phyloP scores from a whole-genome alignment of 2,113 vertebrate species.

The Nothocercus nigrocapillus region DNA sequence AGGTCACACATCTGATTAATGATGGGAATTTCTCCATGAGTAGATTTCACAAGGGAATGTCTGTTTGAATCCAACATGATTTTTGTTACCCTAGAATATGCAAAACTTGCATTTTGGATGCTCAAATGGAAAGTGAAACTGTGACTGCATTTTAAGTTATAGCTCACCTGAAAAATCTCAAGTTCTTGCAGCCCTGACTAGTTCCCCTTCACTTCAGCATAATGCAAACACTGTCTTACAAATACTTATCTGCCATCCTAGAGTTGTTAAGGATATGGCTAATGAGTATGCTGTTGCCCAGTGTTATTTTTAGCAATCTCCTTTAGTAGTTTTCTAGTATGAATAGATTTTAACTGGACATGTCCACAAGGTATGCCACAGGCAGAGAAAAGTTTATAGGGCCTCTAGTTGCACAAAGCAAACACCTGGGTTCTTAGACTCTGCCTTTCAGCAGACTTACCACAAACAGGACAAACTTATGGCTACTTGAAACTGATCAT shows the following conservation, averaged over 20 bases:
- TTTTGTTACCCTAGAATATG: background rate
- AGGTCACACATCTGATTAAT: fast-evolving
- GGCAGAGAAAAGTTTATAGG: background rate
- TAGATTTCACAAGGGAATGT: background rate
- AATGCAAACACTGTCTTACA: background rate
- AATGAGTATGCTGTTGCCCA: background rate
- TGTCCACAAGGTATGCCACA: background rate
- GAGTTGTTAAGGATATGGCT: background rate
- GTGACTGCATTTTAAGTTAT: background rate
- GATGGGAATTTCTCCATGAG: background rate
- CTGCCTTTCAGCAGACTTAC: background rate
- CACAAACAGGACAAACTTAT: background rate
- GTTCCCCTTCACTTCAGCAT: background rate
- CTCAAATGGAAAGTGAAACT: background rate
- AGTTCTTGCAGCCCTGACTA: background rate
- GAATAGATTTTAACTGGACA: background rate
- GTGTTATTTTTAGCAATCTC: background rate
- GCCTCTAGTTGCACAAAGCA: too few relatives aligned
- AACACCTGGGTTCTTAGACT: background rate
- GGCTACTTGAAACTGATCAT: background rate
- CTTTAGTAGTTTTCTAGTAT: background rate
- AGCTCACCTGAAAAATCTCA: background rate
- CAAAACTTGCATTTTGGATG: background rate
- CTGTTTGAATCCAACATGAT: background rate
- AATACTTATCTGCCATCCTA: background rate